Conservation (phyloP, 2,113 vertebrate species). For the Ageneiosus marmoratus region DNA sequence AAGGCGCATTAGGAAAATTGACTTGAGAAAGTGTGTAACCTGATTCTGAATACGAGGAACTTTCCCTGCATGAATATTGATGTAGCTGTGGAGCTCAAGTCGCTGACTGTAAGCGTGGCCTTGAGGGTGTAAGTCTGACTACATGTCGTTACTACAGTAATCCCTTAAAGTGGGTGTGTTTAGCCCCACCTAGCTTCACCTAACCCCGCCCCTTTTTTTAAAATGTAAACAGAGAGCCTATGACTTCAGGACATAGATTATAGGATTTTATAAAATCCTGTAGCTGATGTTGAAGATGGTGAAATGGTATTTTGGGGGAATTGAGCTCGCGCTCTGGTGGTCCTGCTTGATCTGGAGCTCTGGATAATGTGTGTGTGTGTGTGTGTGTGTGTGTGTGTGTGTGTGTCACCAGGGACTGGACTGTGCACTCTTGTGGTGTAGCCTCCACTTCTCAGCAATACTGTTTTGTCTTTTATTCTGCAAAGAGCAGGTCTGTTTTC, state of each 20-base stretch:
- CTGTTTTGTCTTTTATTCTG: constrained; percentile 39
- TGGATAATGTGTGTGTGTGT: neutral
- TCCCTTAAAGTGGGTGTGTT: neutral
- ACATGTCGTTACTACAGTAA: neutral
- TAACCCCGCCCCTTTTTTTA: neutral
- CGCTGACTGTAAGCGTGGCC: neutral
- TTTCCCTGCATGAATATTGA: constrained; percentile 1
- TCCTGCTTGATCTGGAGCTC: constrained; percentile 13
- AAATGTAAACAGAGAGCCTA: neutral
- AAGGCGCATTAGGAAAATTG: neutral
- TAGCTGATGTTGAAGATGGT: neutral
- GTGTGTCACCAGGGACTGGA: constrained; percentile 38
- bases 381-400: neutral
- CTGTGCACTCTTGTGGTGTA: constrained; percentile 22
- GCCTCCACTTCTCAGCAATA: neutral
- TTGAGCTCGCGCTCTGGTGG: neutral
- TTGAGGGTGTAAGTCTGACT: neutral
- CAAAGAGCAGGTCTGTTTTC: constrained; percentile 49
- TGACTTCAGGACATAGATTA: too few relatives aligned
- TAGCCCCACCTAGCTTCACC: too few relatives aligned
- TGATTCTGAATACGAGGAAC: neutral
- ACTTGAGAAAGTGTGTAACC: neutral
- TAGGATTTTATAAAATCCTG: too few relatives aligned
- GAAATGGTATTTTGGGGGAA: neutral
- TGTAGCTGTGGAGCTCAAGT: neutral